Evolutionary conservation across 1,140 invertebrate species (phyloP).

Genomic region (Sycobia sp.): DNA sequence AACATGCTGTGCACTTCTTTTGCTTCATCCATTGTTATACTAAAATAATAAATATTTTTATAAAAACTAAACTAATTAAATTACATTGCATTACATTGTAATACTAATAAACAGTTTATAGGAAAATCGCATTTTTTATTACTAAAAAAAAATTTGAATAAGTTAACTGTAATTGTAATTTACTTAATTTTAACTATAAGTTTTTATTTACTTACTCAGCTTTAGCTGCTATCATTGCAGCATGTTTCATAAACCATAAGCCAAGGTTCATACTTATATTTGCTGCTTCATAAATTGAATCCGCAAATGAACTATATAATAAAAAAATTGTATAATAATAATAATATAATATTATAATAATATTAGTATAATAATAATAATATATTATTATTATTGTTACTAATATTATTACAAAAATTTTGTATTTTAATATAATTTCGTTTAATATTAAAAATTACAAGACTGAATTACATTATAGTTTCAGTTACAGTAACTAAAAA

Average conservation of each 20-base stretch:
- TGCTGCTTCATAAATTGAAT: conserved; percentile 70
- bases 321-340: conserved; percentile 11
- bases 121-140: too few species aligned
- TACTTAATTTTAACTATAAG: too few species aligned
- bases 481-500: too few species aligned
- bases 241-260: conserved; percentile 76
- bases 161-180: too few species aligned
- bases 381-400: too few species aligned
- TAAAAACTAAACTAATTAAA: background rate
- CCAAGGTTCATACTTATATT: conserved; percentile 70
- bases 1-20: conserved; percentile 73
- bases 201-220: conserved; percentile 64
- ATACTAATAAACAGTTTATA: too few species aligned
- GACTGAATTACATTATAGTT: too few species aligned
- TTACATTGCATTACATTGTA: background rate
- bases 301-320: conserved; percentile 59
- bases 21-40: conserved; percentile 71
- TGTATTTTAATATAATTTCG: background rate
- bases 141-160: too few species aligned
- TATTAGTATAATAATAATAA: too few species aligned
- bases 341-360: too few species aligned
- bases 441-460: background rate
- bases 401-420: too few species aligned
- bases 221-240: conserved; percentile 70
- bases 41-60: conserved; percentile 43